phyloP scores from a whole-genome alignment of 2,888 invertebrate genomes.

The Amorpha juglandis region DNA sequence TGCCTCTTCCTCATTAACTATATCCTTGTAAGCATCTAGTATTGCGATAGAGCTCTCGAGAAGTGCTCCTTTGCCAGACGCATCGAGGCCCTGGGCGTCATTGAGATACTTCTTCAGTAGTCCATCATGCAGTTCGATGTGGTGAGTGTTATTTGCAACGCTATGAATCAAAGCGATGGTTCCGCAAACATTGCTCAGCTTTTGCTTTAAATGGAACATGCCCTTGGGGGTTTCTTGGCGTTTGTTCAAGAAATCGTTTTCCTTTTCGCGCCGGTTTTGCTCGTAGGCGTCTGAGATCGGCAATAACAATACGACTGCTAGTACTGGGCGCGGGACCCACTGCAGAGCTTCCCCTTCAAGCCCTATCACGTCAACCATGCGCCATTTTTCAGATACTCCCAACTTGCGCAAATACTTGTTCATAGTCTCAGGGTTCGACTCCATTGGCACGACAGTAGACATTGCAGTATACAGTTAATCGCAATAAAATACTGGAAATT shows the following conservation, averaged over 20 bases:
- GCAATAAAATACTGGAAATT: not conserved
- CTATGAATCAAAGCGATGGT: constrained; percentile 97
- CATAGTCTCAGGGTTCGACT: constrained; percentile 85
- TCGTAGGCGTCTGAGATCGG: constrained; percentile 92
- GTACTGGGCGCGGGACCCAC: constrained; percentile 93
- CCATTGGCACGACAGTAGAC: constrained; percentile 72
- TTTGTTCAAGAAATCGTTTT: constrained; percentile 83
- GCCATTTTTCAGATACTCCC: constrained; percentile 92
- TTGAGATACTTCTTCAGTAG: constrained; percentile 90
- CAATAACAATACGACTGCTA: constrained; percentile 93
- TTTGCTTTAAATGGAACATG: constrained; percentile 94
- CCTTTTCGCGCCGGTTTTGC: constrained; percentile 86
- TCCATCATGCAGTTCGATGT: constrained; percentile 86
- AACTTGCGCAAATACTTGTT: constrained; percentile 89
- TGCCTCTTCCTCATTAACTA: constrained; percentile 90
- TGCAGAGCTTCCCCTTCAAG: constrained; percentile 92
- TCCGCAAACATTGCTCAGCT: constrained; percentile 96
- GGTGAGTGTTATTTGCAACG: constrained; percentile 93
- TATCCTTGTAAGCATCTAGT: constrained; percentile 90
- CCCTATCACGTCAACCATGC: constrained; percentile 95
- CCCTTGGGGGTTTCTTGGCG: constrained; percentile 84
- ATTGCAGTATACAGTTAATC: constrained; percentile 38
- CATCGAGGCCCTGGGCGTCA: constrained; percentile 86
- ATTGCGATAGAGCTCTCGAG: constrained; percentile 89
- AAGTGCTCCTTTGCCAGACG: constrained; percentile 89